Percentiles rank a stretch among this genome's conserved stretches.
Evolutionary conservation across 2,113 vertebrate species (phyloP).

Genomic region (Isichthys henryi): DNA sequence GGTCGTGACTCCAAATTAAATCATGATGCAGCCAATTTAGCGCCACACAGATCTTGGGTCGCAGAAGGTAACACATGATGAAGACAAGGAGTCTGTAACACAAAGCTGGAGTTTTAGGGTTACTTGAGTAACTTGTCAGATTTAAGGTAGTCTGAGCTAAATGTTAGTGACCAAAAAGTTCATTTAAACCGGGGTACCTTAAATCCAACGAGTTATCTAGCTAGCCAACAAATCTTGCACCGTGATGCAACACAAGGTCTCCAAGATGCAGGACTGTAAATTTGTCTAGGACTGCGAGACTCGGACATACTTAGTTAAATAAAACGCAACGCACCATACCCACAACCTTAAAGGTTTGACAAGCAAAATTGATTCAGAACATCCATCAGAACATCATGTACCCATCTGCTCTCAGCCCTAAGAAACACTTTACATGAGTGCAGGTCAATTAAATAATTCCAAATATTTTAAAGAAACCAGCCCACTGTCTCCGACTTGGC

Average conservation of each 20-base stretch:
- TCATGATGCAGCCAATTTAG: neutral
- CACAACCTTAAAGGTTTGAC: neutral
- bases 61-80: neutral
- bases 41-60: neutral
- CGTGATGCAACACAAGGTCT: neutral
- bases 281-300: neutral
- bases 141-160: neutral
- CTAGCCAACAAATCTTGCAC: neutral
- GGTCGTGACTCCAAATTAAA: neutral
- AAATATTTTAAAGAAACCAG: neutral
- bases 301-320: neutral
- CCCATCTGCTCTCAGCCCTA: neutral
- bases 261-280: neutral
- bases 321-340: neutral
- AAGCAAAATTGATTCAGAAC: neutral
- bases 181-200: neutral
- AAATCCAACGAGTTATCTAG: neutral
- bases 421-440: neutral
- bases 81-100: neutral
- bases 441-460: neutral
- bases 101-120: neutral
- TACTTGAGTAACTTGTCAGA: neutral
- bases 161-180: neutral
- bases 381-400: neutral
- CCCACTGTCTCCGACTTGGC: neutral